A percentile compares a stretch with the other conserved stretches of the same genome.
These are phyloP conservation scores for Dipus sagitta DNA, from an alignment of 2,797 vertebrate species.

Conservation along the genomic window DNA sequence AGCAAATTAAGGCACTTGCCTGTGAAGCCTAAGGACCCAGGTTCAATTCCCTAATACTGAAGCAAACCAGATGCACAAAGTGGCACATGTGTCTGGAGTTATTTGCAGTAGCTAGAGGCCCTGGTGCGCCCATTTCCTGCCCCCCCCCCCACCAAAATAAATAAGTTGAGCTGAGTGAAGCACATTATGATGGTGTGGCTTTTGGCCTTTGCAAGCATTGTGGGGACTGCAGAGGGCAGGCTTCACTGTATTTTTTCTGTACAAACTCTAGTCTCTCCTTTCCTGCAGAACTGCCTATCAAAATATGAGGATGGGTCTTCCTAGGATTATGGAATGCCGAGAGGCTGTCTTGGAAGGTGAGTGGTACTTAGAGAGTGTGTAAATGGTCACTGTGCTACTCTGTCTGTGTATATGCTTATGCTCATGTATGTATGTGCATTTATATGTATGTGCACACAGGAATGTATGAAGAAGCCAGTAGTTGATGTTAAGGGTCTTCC, in stretches of 20 bases:
- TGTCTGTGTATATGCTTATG: not conserved
- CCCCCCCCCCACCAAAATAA: too few species aligned
- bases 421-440: not conserved
- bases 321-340: not conserved
- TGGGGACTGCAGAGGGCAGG: not conserved
- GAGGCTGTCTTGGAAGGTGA: not conserved
- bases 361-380: not conserved
- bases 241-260: not conserved
- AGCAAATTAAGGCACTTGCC: too few species aligned
- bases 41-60: too few species aligned
- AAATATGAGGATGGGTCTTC: not conserved
- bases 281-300: rapidly evolving
- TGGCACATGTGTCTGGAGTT: too few species aligned
- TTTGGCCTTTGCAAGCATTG: not conserved
- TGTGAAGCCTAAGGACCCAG: too few species aligned
- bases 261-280: not conserved
- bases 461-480: too few species aligned
- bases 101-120: too few species aligned
- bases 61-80: too few species aligned
- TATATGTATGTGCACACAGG: not conserved
- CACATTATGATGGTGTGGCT: too few species aligned
- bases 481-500: not conserved
- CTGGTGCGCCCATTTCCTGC: too few species aligned
- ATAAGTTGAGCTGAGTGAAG: not conserved
- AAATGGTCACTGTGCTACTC: not conserved